Evolutionary conservation across 2,113 vertebrate species (phyloP), one percentile per base, ranked within the genome.

Genomic region (Paralichthys olivaceus): DNA sequence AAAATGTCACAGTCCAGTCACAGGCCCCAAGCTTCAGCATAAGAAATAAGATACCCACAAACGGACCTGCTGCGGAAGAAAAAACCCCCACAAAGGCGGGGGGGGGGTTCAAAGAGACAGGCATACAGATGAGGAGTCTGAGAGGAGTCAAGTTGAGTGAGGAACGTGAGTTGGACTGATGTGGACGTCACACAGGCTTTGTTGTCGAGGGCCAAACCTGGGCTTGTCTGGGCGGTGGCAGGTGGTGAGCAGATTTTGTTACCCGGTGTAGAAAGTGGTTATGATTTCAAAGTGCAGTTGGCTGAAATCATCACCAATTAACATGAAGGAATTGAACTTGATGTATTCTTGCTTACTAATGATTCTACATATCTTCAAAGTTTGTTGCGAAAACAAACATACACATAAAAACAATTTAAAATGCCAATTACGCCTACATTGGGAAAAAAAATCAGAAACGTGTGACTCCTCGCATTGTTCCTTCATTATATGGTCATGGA

Each of bases 41-140:
- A 23, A 53, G 92, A 90, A 90, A 93, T 74, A 56, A 57, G 92
- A 93, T 88, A 92, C 78, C 69, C 76, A 63, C 83, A 87, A 90
- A 90, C 9, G 19, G 81, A 87, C 75, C 28, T 78, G 69, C 58
- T 60, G 66, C 55, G 13, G 13, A 8, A n/a, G 56, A 70, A 84
- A 68, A 53, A 67, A 53, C 5, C 2, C 1, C 2, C 54, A 81
- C 60, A 77, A 75, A 72, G 69, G 23, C 28, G 17, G 25, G 40
- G 22, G 40, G 11, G 22, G 61, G 40, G 43, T 85, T 90, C 80
- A 86, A 90, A 84, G 77, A 84, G 56, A 29, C 43, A 61, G 71
- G 58, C 60, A 71, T 78, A 83, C 77, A 84, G 82, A 87, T 89
- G 81, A 88, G 82, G 71, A 76, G 83, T 49, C 45, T 49, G 45